Evolutionary conservation across 23 tunicate genomes (phyloP).

Genomic region (Pegea sp.): DNA sequence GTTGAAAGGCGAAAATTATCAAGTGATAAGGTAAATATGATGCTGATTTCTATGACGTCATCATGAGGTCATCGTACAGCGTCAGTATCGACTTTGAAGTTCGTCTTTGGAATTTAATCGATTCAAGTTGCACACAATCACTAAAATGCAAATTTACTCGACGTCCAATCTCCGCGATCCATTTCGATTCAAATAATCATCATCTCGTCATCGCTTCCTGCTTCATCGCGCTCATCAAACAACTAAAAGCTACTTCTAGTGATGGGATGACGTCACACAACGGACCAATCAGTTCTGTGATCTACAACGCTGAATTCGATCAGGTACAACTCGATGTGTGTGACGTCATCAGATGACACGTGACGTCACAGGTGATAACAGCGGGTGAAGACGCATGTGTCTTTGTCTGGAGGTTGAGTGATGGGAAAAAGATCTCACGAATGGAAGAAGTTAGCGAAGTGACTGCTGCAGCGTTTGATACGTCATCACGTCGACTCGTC

Average conservation of each 20-base stretch:
- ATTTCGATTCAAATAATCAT: neutral
- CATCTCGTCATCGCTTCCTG: neutral
- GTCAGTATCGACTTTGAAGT: constrained; percentile 6
- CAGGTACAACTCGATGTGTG: too few species aligned
- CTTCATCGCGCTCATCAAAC: neutral
- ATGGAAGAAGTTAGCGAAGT: constrained; percentile 17
- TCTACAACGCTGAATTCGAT: constrained; percentile 5
- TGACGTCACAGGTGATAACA: constrained; percentile 7
- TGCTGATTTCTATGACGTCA: too few species aligned
- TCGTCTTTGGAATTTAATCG: constrained; percentile 4
- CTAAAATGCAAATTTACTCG: constrained; percentile 3
- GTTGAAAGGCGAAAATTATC: constrained; percentile 22
- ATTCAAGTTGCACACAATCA: constrained; percentile 7
- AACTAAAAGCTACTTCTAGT: constrained; percentile 2
- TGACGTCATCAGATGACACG: too few species aligned
- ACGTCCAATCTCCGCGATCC: neutral
- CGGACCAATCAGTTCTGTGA: constrained; percentile 4
- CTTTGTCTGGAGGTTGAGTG: constrained; percentile 17
- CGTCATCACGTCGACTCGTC: constrained; percentile 23
- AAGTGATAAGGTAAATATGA: constrained; percentile 38
- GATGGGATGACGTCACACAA: too few species aligned
- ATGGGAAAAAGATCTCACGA: constrained; percentile 27
- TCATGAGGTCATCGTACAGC: too few species aligned
- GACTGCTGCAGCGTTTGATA: constrained; percentile 27
- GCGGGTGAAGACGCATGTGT: constrained; percentile 24